Evolutionary conservation across 1,140 invertebrate species (phyloP), one percentile per base, ranked within the genome.

Genomic region (Leptopilina boulardi): DNA sequence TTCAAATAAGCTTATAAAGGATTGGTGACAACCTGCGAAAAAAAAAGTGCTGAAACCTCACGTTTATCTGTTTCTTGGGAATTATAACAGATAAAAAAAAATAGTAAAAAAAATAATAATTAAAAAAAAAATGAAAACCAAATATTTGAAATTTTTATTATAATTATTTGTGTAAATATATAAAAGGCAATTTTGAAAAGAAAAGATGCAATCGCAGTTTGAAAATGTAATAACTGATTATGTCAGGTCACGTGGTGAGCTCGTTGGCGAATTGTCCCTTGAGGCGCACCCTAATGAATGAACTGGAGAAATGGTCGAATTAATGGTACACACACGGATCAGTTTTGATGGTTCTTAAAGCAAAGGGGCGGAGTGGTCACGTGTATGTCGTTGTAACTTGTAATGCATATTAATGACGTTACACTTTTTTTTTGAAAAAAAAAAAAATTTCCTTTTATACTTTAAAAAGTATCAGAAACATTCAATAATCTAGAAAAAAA

Each of bases 321-420:
- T 23, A 66, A 66, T 66, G 59, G 77, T 81, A 81, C 78, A 81
- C 66, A 81, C 66, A 80, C 75, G 78, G 81, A 82, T 82, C 78
- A 80, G 82, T 83, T 81, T 81, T 74, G 82, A 83, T 82, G 82
- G 81, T 78, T 83, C 80, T 83, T 80, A 80, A 82, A 83, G 74
- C 77, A 80, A 70, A 82, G 79, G 82, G 82, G 82, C 80, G 80
- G 77, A 77, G 0, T 74, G 82, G 82, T 77, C 80, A 84, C 82
- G 82, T 84, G 82, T n/a, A n/a, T 76, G 76, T 77, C 71, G 77
- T 82, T 82, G 73, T 70, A 56, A 23, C 71, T 77, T 77, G 78
- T 84, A 81, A 84, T 80, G 80, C 77, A 84, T 84, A 79, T 79
- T 71, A 71, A 44, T 73, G 38, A 74, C 66, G 34, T 77, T 56